Base-by-base conservation (phyloP, 2,888 invertebrate genomes). In the Macaria liturata region DNA sequence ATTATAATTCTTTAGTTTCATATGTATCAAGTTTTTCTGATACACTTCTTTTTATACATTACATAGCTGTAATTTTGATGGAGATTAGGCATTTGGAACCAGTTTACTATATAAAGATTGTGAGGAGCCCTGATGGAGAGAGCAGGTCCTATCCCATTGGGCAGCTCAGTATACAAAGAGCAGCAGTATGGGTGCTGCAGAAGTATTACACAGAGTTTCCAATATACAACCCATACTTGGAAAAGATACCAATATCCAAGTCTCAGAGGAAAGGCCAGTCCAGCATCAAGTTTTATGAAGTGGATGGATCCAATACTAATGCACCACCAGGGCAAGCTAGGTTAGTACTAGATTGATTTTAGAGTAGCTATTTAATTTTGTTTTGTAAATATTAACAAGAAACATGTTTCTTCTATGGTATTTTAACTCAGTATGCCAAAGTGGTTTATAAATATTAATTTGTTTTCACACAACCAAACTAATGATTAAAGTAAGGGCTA, bases 281-380 rank as follows among this genome's bases (percentile, higher is more conserved):
- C 1, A 97, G 96, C 83, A 98, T 98, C 78, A 99, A 99, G 86
- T 98, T 99, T 82, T 99, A 99, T 86, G 98, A 99, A 83, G 98
- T 99, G 5, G 99, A 99, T 78, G 97, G 95, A 4, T 95, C 96
- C 0, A 95, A 94, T 69, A 91, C 94, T 3, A 93, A 94, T 52
- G 92, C 94, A 46, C 94, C 95, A 91, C 71, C 96, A 56, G 95
- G 95, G 58, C 96, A 96, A 74, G 94, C 96, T 5, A 84, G 92
- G 92, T 91, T 43, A 76, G 83, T 68, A 46, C 48, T 46, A 39
- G 9, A 20, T 20, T 32, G 1, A 48, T 30, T 46, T 20, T 20
- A 1, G 20, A 20, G 2, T 1, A 20, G 20, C 2, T 20, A 20
- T 2, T 20, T 20, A 20, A 20, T 20, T 20, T 20, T 20, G 20